Base-by-base conservation (phyloP, 2,113 vertebrate genomes). In the Axis porcinus region DNA sequence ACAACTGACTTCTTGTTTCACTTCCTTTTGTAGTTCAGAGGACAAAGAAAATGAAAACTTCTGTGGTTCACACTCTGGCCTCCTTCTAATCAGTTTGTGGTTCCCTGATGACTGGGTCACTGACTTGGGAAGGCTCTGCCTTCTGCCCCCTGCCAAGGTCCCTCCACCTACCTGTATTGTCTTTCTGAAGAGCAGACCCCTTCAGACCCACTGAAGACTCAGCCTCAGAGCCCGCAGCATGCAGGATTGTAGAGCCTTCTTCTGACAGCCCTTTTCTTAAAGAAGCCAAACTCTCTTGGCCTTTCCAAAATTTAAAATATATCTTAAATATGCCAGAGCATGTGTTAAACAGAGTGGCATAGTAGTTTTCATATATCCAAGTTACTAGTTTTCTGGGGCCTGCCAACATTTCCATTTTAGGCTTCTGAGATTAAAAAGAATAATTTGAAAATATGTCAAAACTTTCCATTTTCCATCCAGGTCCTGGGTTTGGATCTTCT, bases 351-450 rank as follows among this genome's bases (percentile, higher is more conserved):
- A 52, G 93, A 96, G 70, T 93, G 86, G 43, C 47, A 43, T 76
- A 88, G 96, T 97, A 95, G 93, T 97, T 96, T 97, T 95, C 95
- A 57, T 94, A 93, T 79, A 96, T 97, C 91, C 91, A 98, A 97
- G 91, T 97, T 94, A 94, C 97, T 98, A 93, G 95, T 97, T 97
- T 97, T 96, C 95, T 83, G 86, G 16, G 70, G 83, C 95, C 92
- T 98, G 98, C 97, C 97, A 98, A 76, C 95, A 40, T 96, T 97
- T 96, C 98, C 96, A 97, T 97, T 97, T 98, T 79, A 97, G 93
- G 84, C 70, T 97, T 94, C 55, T 93, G 83, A 97, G 83, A 97
- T 97, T 91, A 96, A 79, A 94, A 97, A 94, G 97, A 97, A 94
- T 97, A 47, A 94, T 91, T 94, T 86, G 88, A 94, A 97, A 98